phyloP scores from a whole-genome alignment of 2,888 invertebrate species.

The Balanococcus diminutus region DNA sequence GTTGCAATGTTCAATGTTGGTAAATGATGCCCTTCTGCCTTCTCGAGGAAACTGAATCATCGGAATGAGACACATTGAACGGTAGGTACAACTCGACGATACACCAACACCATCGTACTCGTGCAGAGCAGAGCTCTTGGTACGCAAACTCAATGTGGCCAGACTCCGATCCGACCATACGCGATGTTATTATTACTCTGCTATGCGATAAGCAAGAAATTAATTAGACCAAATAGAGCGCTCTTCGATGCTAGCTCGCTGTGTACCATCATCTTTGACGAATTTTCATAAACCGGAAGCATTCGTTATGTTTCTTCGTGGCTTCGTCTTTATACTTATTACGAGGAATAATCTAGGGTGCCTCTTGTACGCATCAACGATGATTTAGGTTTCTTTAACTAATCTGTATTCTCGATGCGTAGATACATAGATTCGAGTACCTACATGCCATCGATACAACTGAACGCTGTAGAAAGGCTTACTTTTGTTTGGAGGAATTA shows the following conservation, averaged over 20 bases:
- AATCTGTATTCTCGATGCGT: not conserved
- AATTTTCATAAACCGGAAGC: conserved; percentile 11
- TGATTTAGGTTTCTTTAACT: not conserved
- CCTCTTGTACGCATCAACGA: not conserved
- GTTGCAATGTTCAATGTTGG: conserved; percentile 41
- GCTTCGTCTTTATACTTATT: too few relatives aligned
- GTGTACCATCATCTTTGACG: conserved; percentile 21
- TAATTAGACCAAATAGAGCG: not conserved
- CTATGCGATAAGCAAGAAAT: conserved; percentile 27
- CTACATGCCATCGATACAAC: not conserved
- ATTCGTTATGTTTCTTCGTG: not conserved
- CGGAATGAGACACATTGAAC: conserved; percentile 35
- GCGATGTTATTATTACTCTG: not conserved
- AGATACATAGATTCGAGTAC: not conserved
- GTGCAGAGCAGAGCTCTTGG: conserved; percentile 26
- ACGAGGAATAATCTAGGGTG: not conserved
- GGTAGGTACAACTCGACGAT: too few relatives aligned
- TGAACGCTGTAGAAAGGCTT: not conserved
- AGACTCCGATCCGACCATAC: not conserved
- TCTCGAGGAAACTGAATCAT: conserved; percentile 52
- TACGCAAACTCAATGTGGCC: conserved; percentile 45
- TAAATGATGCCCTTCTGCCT: conserved; percentile 44
- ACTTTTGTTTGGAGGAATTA: not conserved
- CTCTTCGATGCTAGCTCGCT: not conserved
- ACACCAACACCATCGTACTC: not conserved